Conservation (phyloP, 2,888 invertebrate species). For the Sphecodes monilicornis region DNA sequence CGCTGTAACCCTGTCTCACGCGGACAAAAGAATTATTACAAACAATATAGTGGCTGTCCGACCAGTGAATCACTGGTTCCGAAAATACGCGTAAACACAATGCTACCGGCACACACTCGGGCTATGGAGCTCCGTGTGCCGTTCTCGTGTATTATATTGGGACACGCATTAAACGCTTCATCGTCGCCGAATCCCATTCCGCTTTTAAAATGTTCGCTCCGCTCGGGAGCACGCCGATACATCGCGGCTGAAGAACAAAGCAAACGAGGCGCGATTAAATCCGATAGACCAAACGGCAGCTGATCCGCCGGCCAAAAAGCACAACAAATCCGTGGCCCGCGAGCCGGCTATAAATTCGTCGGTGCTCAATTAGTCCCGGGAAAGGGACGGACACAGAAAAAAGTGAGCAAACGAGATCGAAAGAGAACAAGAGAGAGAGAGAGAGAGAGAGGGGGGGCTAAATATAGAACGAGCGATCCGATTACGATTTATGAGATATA, state of each 20-base stretch:
- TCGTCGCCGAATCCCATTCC: slow-evolving; percentile 36
- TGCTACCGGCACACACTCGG: neutral
- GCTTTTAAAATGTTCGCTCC: slow-evolving; percentile 26
- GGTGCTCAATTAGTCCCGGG: slow-evolving; percentile 27
- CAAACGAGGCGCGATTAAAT: slow-evolving; percentile 46
- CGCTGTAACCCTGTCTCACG: slow-evolving; percentile 21
- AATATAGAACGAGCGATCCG: neutral
- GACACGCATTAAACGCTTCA: slow-evolving; percentile 46
- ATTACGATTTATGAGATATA: slow-evolving; percentile 18
- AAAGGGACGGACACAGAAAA: neutral
- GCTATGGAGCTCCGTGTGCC: neutral
- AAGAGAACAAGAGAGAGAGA: neutral
- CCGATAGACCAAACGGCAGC: slow-evolving; percentile 33
- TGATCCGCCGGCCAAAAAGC: slow-evolving; percentile 26
- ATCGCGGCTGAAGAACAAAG: slow-evolving; percentile 43
- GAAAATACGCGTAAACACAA: slow-evolving; percentile 23
- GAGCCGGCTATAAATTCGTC: slow-evolving; percentile 35
- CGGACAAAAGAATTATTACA: slow-evolving; percentile 52
- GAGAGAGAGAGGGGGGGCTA: neutral
- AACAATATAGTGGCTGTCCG: slow-evolving; percentile 39
- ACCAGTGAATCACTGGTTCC: slow-evolving; percentile 9
- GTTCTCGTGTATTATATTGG: slow-evolving; percentile 31
- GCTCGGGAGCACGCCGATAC: slow-evolving; percentile 21
- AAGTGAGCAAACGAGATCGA: neutral
- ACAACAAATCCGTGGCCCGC: slow-evolving; percentile 7